These are phyloP conservation scores for Artibeus lituratus DNA, from an alignment of 2,797 vertebrate genomes.

Conservation along the genomic window DNA sequence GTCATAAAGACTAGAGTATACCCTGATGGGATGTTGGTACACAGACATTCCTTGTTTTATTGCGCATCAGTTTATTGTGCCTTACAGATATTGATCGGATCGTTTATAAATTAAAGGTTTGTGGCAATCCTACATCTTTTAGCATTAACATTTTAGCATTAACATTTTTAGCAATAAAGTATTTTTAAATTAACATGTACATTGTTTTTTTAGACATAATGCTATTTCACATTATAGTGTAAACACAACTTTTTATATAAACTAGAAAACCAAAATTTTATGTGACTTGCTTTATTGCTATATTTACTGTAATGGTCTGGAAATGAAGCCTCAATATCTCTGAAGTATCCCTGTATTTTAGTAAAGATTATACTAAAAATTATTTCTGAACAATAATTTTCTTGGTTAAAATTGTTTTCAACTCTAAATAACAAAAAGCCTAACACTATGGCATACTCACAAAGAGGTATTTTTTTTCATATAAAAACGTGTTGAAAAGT, in stretches of 20 bases:
- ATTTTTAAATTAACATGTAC: neutral
- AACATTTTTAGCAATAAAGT: neutral
- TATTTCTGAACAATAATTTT: neutral
- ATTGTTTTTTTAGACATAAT: neutral
- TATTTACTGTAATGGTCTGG: neutral
- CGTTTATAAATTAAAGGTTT: neutral
- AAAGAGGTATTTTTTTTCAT: neutral
- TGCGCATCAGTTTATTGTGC: neutral
- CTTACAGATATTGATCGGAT: neutral
- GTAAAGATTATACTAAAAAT: neutral
- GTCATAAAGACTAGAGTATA: neutral
- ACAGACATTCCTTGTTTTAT: neutral
- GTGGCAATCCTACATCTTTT: neutral
- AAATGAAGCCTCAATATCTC: neutral
- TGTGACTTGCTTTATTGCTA: neutral
- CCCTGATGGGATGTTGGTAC: neutral
- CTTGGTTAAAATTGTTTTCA: neutral
- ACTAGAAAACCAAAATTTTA: neutral
- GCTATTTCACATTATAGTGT: neutral
- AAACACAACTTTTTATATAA: neutral
- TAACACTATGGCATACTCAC: neutral
- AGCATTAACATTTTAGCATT: neutral
- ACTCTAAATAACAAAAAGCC: neutral
- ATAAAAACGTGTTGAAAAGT: neutral
- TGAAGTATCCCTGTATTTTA: neutral